Base-by-base conservation (phyloP, 2,113 vertebrate species). In the cat (Felis catus) region DNA sequence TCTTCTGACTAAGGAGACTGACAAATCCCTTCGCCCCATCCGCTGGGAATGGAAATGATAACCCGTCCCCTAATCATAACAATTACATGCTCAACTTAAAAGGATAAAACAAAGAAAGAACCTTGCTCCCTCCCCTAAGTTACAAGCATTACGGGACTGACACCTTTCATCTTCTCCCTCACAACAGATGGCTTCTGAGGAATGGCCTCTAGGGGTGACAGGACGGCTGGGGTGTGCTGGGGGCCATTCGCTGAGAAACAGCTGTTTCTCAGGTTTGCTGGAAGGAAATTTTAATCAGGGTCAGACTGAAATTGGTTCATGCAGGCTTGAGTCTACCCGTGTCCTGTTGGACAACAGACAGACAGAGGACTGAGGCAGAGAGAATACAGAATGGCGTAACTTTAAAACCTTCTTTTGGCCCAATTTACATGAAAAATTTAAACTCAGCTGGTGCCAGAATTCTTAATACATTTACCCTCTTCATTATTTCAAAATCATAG, bases 121-220 rank as follows among this genome's bases (percentile, higher is more conserved):
- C 27, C 68, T 27, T 4, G 21, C 53, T 94, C 41, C 65, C 61
- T 39, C 93, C 63, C 16, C n/a, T 80, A 88, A 97, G 81, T 91
- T 45, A 27, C 82, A 41, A 61, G 83, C 5, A n/a, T 21, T 5
- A 36, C 48, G 85, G 31, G 85, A 55, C 53, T 92, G 94, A 79
- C 97, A 97, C 70, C 92, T 97, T 89, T 78, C 39, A 15, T 96
- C 97, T 94, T 36, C 71, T 97, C 91, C 29, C 74, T 97, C 65
- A 16, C 95, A 95, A 86, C 97, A 97, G 96, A 97, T 95, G 98
- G 91, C 85, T 71, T 90, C 94, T 95, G 98, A 96, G 0, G 0
- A 97, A 89, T 16, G 94, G 92, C 94, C 95, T 98, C 81, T 0
- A 0, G 97, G 97, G 93, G 36, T 48, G 23, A 95, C 89, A 93